Conservation (phyloP, 2,113 vertebrate genomes). For the Papio anubis region DNA sequence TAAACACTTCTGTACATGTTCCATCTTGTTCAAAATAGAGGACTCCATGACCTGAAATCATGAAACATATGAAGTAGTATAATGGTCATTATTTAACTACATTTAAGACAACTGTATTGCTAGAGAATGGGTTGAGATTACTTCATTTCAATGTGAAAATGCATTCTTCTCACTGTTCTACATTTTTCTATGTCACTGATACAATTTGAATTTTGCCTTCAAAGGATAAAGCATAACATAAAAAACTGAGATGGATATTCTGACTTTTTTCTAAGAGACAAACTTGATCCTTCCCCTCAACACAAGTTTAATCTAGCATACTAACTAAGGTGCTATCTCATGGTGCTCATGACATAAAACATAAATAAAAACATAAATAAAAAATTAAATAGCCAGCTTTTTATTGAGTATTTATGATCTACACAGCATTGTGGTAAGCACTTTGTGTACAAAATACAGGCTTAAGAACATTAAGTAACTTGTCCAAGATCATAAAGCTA, state of each 20-base stretch:
- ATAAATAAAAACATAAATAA: neutral
- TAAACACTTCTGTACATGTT: conserved; percentile 76
- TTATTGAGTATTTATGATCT: neutral
- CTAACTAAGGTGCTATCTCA: neutral
- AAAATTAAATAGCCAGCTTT: neutral
- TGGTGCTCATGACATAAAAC: neutral
- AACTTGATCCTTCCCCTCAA: neutral
- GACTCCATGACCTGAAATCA: conserved; percentile 86
- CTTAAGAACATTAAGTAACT: neutral
- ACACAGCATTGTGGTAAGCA: neutral
- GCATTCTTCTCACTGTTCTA: neutral
- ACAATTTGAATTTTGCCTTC: neutral
- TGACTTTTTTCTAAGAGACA: conserved; percentile 50
- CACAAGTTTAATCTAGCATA: neutral
- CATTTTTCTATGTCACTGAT: neutral
- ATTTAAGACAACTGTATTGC: neutral
- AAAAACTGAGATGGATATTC: neutral
- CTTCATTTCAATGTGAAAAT: neutral
- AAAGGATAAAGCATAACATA: neutral
- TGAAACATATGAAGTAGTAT: neutral
- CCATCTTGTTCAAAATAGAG: conserved; percentile 84
- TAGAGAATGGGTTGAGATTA: neutral
- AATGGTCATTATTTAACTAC: neutral
- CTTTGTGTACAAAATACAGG: neutral
- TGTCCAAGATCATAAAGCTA: neutral